Evolutionary conservation across 2,113 vertebrate genomes (phyloP).

Genomic region (Anser cygnoides): DNA sequence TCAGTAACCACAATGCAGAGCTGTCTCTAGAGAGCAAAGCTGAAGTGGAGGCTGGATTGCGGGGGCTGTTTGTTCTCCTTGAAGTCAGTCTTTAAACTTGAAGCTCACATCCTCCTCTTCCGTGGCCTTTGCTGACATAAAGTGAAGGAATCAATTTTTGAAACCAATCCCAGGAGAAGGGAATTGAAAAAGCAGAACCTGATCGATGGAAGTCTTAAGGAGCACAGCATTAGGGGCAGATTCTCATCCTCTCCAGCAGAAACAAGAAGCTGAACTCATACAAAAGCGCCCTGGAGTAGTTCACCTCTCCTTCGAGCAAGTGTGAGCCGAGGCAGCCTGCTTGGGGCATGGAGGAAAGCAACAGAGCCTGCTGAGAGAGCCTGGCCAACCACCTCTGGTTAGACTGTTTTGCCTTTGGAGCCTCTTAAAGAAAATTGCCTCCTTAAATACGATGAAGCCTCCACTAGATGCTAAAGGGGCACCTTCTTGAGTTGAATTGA

Average conservation of each 20-base stretch:
- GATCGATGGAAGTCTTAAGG: background rate
- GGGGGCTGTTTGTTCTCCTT: background rate
- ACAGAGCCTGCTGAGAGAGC: background rate
- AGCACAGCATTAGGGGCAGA: background rate
- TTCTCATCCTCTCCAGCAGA: background rate
- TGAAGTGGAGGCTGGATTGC: background rate
- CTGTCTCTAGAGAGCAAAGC: background rate
- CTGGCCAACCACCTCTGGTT: background rate
- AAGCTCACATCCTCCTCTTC: background rate
- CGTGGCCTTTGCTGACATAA: background rate
- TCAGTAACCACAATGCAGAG: background rate
- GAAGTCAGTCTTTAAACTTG: background rate
- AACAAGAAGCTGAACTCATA: background rate
- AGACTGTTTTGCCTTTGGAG: background rate
- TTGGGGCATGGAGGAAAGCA: background rate
- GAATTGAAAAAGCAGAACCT: background rate
- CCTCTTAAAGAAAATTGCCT: background rate
- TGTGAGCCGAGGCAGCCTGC: background rate
- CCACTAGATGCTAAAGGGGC: background rate
- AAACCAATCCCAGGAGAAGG: background rate
- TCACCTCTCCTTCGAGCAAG: background rate
- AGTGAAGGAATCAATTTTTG: background rate
- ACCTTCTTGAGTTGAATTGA: background rate
- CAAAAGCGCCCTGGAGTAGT: background rate
- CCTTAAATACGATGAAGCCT: background rate